Percentiles rank a stretch among this genome's conserved stretches.
phyloP scores from a whole-genome alignment of 1,140 invertebrate species.

The Neoseiulus cucumeris region DNA sequence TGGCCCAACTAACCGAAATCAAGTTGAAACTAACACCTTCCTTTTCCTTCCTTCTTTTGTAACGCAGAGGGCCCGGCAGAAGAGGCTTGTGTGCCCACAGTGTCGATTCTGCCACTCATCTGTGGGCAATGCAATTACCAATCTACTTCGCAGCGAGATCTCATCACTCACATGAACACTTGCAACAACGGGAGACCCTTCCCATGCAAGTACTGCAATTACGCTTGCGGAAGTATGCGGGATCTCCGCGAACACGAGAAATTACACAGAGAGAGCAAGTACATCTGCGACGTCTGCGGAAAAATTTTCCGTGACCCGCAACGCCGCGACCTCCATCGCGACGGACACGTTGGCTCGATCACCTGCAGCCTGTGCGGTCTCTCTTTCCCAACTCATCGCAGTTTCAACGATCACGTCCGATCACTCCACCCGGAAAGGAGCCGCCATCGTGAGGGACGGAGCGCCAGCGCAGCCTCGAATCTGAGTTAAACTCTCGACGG shows the following conservation, averaged over 20 bases:
- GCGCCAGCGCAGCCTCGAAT: conserved; percentile 7
- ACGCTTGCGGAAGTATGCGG: background rate
- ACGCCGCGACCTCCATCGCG: background rate
- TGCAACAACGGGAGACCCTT: background rate
- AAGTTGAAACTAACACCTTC: background rate
- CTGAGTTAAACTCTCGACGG: background rate
- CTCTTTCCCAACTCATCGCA: conserved; percentile 5
- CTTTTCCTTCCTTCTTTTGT: background rate
- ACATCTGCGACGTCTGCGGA: background rate
- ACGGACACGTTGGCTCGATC: conserved; percentile 8
- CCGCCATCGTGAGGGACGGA: background rate
- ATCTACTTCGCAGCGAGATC: background rate
- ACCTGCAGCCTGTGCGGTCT: conserved; percentile 2
- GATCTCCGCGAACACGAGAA: conserved; percentile 6
- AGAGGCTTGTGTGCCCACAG: background rate
- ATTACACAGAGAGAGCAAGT: conserved; percentile 8
- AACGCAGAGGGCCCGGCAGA: background rate
- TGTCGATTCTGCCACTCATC: background rate
- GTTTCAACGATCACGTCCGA: conserved; percentile 10
- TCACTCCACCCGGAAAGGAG: background rate
- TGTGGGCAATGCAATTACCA: conserved; percentile 7
- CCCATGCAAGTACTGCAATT: conserved; percentile 10
- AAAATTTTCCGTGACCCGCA: background rate
- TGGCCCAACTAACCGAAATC: background rate
- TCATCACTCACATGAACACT: conserved; percentile 9